Evolutionary conservation across 2,888 invertebrate genomes (phyloP).

Genomic region (Shargacucullia verbasci): DNA sequence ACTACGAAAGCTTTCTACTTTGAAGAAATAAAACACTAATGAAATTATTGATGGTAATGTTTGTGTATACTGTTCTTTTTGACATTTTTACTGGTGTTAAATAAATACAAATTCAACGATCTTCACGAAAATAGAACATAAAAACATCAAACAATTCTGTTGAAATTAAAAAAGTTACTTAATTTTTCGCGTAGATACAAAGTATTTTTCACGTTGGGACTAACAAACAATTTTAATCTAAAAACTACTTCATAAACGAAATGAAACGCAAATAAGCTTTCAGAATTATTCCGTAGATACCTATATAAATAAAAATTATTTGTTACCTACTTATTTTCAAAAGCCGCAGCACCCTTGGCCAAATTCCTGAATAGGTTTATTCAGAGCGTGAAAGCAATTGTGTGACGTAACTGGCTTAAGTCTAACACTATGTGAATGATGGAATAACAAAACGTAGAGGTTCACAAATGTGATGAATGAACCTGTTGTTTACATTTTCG

Average conservation of each 20-base stretch:
- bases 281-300: constrained; percentile 11
- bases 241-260: constrained; percentile 14
- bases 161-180: too few species aligned
- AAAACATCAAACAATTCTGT: too few species aligned
- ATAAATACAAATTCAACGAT: too few species aligned
- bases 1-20: constrained; percentile 29
- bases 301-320: constrained; percentile 32
- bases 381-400: constrained; percentile 41
- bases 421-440: constrained; percentile 19
- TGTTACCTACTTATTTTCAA: constrained; percentile 39
- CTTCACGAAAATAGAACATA: too few species aligned
- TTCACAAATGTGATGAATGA: constrained; percentile 41
- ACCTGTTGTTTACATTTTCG: constrained; percentile 38
- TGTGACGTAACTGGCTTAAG: constrained; percentile 35
- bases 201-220: too few species aligned
- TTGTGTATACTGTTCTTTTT: too few species aligned
- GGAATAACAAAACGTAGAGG: constrained; percentile 32
- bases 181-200: too few species aligned
- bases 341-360: constrained; percentile 27
- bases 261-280: constrained; percentile 14
- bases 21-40: constrained; percentile 31
- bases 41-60: constrained; percentile 16
- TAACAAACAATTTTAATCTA: background rate
- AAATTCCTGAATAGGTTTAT: constrained; percentile 43
- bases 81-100: too few species aligned